Percentiles rank a stretch among this genome's conserved stretches.
Conservation (phyloP, 2,888 invertebrate species). For the Apodemia zela region DNA sequence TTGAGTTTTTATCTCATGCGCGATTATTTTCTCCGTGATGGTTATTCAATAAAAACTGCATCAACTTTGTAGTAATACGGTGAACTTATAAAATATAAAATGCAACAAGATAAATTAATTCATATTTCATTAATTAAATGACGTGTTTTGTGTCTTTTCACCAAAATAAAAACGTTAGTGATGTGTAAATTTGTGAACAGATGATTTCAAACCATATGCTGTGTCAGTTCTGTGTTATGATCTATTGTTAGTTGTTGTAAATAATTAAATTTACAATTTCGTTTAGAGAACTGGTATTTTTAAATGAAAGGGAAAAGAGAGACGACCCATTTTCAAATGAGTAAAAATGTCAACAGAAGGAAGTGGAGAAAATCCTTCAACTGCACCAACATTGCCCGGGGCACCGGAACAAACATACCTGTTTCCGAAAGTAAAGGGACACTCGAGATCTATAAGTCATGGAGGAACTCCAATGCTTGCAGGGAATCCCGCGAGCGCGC, state of each 20-base stretch:
- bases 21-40: slow-evolving; percentile 52
- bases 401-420: slow-evolving; percentile 77
- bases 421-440: slow-evolving; percentile 81
- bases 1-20: slow-evolving; percentile 50
- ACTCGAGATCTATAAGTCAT: slow-evolving; percentile 92
- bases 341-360: slow-evolving; percentile 85
- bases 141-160: slow-evolving; percentile 40
- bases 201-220: slow-evolving; percentile 75
- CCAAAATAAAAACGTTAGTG: slow-evolving; percentile 48
- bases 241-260: slow-evolving; percentile 40
- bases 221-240: slow-evolving; percentile 49
- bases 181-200: slow-evolving; percentile 66
- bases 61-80: slow-evolving; percentile 26
- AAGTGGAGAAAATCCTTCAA: slow-evolving; percentile 80
- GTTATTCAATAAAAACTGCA: slow-evolving; percentile 28
- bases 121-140: slow-evolving; percentile 25
- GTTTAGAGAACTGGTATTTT: slow-evolving; percentile 49
- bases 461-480: slow-evolving; percentile 83
- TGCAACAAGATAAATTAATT: slow-evolving; percentile 39
- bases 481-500: slow-evolving; percentile 66
- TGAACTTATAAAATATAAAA: slow-evolving; percentile 22
- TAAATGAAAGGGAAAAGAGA: slow-evolving; percentile 70
- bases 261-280: slow-evolving; percentile 38
- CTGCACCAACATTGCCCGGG: slow-evolving; percentile 70
- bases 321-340: slow-evolving; percentile 76